A percentile compares a stretch with the other conserved stretches of the same genome.
These are phyloP conservation scores for Chrosomus eos DNA, from an alignment of 2,797 vertebrate genomes.

Conservation along the genomic window DNA sequence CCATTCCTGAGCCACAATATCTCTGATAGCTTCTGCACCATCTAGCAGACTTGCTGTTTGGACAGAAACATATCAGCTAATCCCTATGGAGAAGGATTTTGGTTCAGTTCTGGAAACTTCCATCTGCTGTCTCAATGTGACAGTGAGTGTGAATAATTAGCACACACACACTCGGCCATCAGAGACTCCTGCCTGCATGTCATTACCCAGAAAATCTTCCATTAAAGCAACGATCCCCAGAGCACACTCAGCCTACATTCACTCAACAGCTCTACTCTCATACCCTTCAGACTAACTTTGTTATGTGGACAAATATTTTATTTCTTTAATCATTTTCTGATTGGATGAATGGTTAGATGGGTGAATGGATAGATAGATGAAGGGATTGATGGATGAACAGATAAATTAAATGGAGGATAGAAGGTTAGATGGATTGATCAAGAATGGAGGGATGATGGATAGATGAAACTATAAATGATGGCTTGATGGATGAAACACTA, in stretches of 20 bases:
- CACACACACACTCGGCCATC: conserved; percentile 17
- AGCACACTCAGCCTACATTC: conserved; percentile 38
- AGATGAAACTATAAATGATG: not conserved
- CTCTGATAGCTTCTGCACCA: conserved; percentile 18
- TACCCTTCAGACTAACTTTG: conserved; percentile 11
- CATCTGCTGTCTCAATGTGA: conserved; percentile 27
- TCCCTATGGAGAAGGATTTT: not conserved
- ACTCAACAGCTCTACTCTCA: conserved; percentile 19
- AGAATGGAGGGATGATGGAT: not conserved
- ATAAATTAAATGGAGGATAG: not conserved
- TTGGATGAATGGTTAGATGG: not conserved
- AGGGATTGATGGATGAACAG: not conserved
- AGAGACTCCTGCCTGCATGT: conserved; percentile 43
- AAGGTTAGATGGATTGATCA: not conserved
- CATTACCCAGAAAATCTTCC: conserved; percentile 51
- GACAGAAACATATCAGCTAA: conserved; percentile 12
- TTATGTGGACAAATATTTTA: conserved; percentile 38
- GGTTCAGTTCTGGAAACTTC: conserved; percentile 40
- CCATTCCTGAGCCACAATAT: not conserved
- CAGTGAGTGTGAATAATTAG: conserved; percentile 42
- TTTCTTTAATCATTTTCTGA: not conserved
- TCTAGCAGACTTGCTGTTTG: conserved; percentile 11
- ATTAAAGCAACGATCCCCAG: conserved; percentile 41
- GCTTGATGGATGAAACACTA: not conserved
- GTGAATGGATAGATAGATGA: not conserved